Base-by-base conservation (phyloP, 2,797 vertebrate species). In the Pipistrellus pipistrellus region DNA sequence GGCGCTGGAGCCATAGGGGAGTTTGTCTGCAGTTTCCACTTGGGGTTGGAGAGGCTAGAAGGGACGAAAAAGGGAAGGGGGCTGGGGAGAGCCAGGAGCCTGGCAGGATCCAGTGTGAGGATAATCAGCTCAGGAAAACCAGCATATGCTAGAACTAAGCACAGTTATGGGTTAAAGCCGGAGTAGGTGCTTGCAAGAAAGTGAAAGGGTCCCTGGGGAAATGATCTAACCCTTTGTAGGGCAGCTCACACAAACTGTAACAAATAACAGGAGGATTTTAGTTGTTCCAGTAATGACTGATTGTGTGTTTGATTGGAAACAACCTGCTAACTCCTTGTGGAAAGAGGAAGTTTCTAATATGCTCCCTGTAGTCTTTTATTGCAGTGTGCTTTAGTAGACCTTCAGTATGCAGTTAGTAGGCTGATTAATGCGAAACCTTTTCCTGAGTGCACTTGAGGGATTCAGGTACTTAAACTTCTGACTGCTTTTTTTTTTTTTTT, bases 21-120 rank as follows among this genome's bases (percentile, higher is more conserved):
- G 96, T 97, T 97, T 83, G 96, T 91, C 97, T 95, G 97, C 97
- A 96, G 97, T 97, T 97, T 92, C 97, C 94, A 96, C 97, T 96
- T 96, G 1, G 76, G 95, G 92, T 89, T 92, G 93, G 93, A 97
- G 93, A 95, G 94, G 87, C 91, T 21, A 91, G 69, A 86, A 95
- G 57, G 71, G 93, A 91, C 73, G 80, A 48, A 27, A 89, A 77
- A 46, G 85, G 90, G 57, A 90, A 90, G 80, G 44, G 90, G 85
- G 62, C 88, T 78, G 30, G 44, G 94, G 91, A 89, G 94, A 93
- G 35, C 83, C 66, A 15, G 53, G 46, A 86, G 85, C 75, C 64
- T 91, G 92, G 83, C 85, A 62, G 91, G 86, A 94, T 95, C 69
- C 80, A 41, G 68, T 38, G 32, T 72, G 87, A 81, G 93, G 75